Evolutionary conservation across 2,888 invertebrate species (phyloP).

Genomic region (Orchestes rusci): DNA sequence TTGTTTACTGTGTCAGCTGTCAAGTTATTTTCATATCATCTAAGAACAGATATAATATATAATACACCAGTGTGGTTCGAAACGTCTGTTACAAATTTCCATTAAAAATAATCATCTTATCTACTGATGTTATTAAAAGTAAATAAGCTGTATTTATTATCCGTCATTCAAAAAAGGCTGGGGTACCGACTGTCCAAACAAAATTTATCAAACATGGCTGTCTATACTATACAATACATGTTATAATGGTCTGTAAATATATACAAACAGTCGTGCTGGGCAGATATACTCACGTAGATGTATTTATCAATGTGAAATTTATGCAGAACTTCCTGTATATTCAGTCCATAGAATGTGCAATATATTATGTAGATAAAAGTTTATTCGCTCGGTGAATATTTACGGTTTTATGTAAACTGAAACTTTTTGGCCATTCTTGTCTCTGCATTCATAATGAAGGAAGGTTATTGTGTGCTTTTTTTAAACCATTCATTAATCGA

Average conservation of each 20-base stretch:
- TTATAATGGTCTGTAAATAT: conserved; percentile 21
- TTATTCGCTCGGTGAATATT: conserved; percentile 21
- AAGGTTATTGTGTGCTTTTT: conserved; percentile 21
- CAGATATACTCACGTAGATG: conserved; percentile 21
- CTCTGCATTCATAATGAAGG: conserved; percentile 21
- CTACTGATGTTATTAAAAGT: too few relatives aligned
- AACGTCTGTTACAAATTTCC: too few relatives aligned
- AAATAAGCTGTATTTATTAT: too few relatives aligned
- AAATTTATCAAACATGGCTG: conserved; percentile 18
- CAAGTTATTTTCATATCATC: too few relatives aligned
- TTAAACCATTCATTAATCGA: conserved; percentile 20
- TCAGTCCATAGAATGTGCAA: conserved; percentile 21
- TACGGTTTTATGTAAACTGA: conserved; percentile 24
- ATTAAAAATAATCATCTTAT: too few relatives aligned
- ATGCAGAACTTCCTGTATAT: conserved; percentile 26
- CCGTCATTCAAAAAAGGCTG: conserved; percentile 8
- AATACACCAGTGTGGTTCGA: too few relatives aligned
- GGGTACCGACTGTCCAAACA: conserved; percentile 18
- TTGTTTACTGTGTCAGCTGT: too few relatives aligned
- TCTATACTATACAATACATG: too few relatives aligned
- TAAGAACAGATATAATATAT: too few relatives aligned
- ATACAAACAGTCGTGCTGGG: conserved; percentile 20
- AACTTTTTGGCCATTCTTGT: conserved; percentile 24
- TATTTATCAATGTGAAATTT: conserved; percentile 27
- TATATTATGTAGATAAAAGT: conserved; percentile 23